Percentiles rank a stretch among this genome's conserved stretches.
These are phyloP conservation scores for Allophyes oxyacanthae DNA, from an alignment of 2,888 invertebrate species.

Conservation along the genomic window DNA sequence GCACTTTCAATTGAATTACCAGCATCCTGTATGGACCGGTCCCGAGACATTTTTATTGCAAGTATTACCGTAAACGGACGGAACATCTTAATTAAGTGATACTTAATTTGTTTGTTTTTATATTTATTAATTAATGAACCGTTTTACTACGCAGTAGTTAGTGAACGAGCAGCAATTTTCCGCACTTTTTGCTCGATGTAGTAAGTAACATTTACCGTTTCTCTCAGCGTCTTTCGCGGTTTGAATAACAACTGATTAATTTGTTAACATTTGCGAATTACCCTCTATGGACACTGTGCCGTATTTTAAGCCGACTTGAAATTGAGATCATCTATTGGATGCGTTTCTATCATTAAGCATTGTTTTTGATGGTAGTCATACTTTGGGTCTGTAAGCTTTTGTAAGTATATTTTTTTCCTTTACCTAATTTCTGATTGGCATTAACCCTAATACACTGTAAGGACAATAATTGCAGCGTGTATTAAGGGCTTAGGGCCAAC, in stretches of 20 bases:
- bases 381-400: too few relatives aligned
- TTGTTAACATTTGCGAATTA: not conserved
- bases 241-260: slow-evolving; percentile 8
- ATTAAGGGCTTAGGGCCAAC: too few relatives aligned
- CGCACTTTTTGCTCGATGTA: slow-evolving; percentile 4
- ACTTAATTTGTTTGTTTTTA: slow-evolving; percentile 24
- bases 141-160: slow-evolving; percentile 25
- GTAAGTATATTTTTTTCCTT: too few relatives aligned
- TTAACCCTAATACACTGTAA: too few relatives aligned
- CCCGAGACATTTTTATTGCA: slow-evolving; percentile 27
- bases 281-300: not conserved
- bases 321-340: too few relatives aligned
- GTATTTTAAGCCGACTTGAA: not conserved
- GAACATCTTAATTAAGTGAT: slow-evolving; percentile 36
- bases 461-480: too few relatives aligned
- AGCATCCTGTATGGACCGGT: slow-evolving; percentile 43
- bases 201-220: slow-evolving; percentile 9
- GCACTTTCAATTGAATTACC: slow-evolving; percentile 48
- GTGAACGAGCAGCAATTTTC: slow-evolving; percentile 9
- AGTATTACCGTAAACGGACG: slow-evolving; percentile 29
- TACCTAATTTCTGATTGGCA: too few relatives aligned
- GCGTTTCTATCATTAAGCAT: too few relatives aligned
- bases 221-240: not conserved
- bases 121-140: slow-evolving; percentile 4
- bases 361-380: too few relatives aligned